Evolutionary conservation across 2,113 vertebrate species (phyloP).

Genomic region (Trichomycterus rosablanca): DNA sequence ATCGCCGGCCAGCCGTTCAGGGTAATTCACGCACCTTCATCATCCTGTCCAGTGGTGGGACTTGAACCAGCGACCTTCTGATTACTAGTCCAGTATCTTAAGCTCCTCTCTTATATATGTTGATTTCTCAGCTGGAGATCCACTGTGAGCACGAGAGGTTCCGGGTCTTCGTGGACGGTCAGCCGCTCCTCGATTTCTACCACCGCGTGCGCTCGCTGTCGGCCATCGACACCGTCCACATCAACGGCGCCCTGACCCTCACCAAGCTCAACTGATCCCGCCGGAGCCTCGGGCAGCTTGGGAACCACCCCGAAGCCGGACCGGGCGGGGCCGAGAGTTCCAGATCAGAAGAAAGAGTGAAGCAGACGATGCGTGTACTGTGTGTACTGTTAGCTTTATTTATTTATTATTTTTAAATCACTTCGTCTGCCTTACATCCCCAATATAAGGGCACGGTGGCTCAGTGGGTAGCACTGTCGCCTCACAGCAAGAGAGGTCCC

Average conservation of each 20-base stretch:
- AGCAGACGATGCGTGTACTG: no score
- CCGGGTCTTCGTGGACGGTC: slow-evolving; percentile 86
- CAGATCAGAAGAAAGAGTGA: no score
- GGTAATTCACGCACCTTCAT: slow-evolving; percentile 58
- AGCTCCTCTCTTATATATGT: no score
- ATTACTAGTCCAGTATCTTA: no score
- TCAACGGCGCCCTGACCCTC: slow-evolving; percentile 82
- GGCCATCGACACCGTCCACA: slow-evolving; percentile 85
- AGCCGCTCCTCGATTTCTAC: slow-evolving; percentile 90
- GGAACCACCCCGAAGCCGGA: background rate
- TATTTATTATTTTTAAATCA: no score
- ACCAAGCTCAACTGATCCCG: slow-evolving; percentile 84
- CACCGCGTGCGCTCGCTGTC: slow-evolving; percentile 78
- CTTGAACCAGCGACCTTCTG: no score
- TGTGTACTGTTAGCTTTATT: no score
- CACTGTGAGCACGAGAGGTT: slow-evolving; percentile 84
- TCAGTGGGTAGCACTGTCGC: no score
- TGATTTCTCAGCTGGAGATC: slow-evolving; percentile 78
- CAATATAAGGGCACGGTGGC: no score
- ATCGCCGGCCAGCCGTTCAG: slow-evolving; percentile 87
- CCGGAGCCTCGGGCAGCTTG: background rate
- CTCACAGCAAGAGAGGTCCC: no score
- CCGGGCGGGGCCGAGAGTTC: background rate
- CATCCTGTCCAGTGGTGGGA: no score
- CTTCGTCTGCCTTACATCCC: no score